A percentile compares a stretch with the other conserved stretches of the same genome.
Conservation (phyloP, 2,888 invertebrate species). For the Morinoia aosen region DNA sequence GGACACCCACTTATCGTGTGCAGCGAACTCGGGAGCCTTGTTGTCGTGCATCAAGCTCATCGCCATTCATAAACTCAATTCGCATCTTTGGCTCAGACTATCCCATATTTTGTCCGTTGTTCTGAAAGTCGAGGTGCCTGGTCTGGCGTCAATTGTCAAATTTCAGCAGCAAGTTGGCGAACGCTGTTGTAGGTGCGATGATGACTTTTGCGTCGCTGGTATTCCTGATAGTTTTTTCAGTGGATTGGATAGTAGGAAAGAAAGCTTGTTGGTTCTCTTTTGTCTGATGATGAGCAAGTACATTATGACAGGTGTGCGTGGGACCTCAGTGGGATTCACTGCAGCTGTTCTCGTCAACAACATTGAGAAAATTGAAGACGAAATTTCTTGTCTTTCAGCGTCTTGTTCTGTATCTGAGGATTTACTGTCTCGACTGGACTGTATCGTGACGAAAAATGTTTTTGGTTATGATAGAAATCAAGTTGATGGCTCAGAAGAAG, state of each 20-base stretch:
- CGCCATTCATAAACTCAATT: conserved; percentile 28
- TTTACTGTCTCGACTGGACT: background rate
- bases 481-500: background rate
- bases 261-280: background rate
- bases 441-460: conserved; percentile 2
- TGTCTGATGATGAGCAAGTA: conserved; percentile 32
- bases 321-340: background rate
- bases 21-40: background rate
- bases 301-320: conserved; percentile 19
- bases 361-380: background rate
- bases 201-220: background rate
- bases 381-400: background rate
- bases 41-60: conserved; percentile 17
- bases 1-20: background rate
- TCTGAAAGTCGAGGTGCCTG: background rate
- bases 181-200: background rate
- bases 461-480: conserved; percentile 30
- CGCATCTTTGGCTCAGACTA: conserved; percentile 33
- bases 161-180: background rate
- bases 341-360: background rate
- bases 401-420: background rate
- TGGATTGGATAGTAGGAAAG: background rate
- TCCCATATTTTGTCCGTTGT: background rate
- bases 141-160: background rate
- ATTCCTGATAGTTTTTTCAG: background rate